A percentile compares a stretch with the other conserved stretches of the same genome.
These are phyloP conservation scores for Nannoperca australis DNA, from an alignment of 2,797 vertebrate genomes.

Conservation along the genomic window DNA sequence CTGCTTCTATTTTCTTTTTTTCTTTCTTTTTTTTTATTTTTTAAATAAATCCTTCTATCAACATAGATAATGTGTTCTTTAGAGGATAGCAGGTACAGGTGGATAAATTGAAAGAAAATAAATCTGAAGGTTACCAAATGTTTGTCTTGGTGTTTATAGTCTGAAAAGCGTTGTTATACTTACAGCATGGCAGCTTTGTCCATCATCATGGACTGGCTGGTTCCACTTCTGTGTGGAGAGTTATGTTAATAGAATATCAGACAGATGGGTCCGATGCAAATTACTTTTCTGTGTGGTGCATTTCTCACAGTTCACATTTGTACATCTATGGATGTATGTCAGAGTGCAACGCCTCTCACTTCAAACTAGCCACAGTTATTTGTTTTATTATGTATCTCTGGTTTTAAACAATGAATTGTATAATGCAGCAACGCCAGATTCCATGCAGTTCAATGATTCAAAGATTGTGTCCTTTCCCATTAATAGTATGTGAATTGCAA, in stretches of 20 bases:
- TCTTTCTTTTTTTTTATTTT: slow-evolving; percentile 48
- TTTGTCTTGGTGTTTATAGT: slow-evolving; percentile 54
- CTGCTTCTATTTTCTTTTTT: slow-evolving; percentile 55
- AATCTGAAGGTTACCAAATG: slow-evolving; percentile 26
- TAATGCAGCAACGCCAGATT: neutral
- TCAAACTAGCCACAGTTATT: slow-evolving; percentile 5
- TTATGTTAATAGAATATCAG: slow-evolving; percentile 22
- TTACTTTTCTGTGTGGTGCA: neutral
- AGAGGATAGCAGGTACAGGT: slow-evolving; percentile 33
- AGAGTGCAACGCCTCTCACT: slow-evolving; percentile 13
- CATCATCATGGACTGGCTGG: slow-evolving; percentile 28
- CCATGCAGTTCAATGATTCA: slow-evolving; percentile 5
- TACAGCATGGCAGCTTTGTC: slow-evolving; percentile 8
- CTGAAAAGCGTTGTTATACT: slow-evolving; percentile 28
- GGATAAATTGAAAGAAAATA: slow-evolving; percentile 32
- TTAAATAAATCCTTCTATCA: slow-evolving; percentile 61
- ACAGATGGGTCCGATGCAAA: neutral
- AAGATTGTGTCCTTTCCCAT: neutral
- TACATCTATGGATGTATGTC: slow-evolving; percentile 12
- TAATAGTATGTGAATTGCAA: neutral
- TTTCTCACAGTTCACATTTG: slow-evolving; percentile 31
- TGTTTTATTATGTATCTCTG: neutral
- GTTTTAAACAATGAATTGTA: slow-evolving; percentile 13
- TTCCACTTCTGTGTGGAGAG: slow-evolving; percentile 25
- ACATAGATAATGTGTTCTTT: slow-evolving; percentile 54